Base-by-base conservation (phyloP, 2,888 invertebrate genomes). In the Agelastica alni region DNA sequence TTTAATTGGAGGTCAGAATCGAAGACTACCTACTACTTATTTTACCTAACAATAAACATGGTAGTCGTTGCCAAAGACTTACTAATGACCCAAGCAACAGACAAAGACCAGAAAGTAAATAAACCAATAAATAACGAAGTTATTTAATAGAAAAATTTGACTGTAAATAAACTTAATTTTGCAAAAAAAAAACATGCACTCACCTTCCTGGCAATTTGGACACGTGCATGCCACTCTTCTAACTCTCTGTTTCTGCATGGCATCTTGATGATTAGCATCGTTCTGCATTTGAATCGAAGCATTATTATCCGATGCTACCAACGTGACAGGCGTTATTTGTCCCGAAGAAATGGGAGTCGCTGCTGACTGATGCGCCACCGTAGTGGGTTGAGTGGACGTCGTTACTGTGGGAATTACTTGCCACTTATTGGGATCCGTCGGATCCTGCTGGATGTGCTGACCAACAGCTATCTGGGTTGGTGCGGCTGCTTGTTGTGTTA, bases 171-270 rank as follows among this genome's bases (percentile, higher is more conserved):
- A n/a, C n/a, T n/a, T n/a, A n/a, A n/a, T n/a, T n/a, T n/a, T n/a
- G n/a, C n/a, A n/a, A n/a, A n/a, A n/a, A n/a, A n/a, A n/a, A n/a
- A n/a, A n/a, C n/a, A n/a, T n/a, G n/a, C n/a, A 18, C 39, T 45
- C 9, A 51, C 56, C 92, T 70, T 93, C 94, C 43, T 89, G 88
- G 74, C 98, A 98, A 77, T 98, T 97, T 0, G 97, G 98, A 76
- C 97, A 98, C 0, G 96, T 96, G 77, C 98, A 98, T 0, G 97
- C 97, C 5, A 97, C 94, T 32, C 98, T 80, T 66, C 94, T 85
- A 60, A 92, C 81, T 58, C 89, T 79, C 18, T 83, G 79, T 63
- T 81, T 81, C 51, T 77, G 76, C 75, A 81, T 61, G 75, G 80
- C 76, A 75, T 83, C 75, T 4, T 56, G 56, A 13, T 58, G 46